Conservation (phyloP, 2,888 invertebrate species). For the Erpobdella octoculata region DNA sequence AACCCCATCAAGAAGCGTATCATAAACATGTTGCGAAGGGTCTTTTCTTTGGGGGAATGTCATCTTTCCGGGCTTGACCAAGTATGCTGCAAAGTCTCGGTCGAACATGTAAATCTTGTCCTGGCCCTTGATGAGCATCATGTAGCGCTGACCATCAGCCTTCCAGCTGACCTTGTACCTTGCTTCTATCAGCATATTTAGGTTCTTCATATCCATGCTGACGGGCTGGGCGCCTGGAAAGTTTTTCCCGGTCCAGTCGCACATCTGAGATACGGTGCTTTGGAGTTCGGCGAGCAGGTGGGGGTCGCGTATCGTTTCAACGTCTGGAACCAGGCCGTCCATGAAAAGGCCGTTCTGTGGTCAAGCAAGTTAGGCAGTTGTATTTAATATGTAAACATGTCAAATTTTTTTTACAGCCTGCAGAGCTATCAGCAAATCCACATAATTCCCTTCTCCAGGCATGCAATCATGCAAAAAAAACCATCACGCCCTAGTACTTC, state of each 20-base stretch:
- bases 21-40: constrained; percentile 62
- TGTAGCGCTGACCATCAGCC: constrained; percentile 86
- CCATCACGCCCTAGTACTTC: background rate
- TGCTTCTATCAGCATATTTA: constrained; percentile 66
- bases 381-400: background rate
- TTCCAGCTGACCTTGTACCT: constrained; percentile 98
- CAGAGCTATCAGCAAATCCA: background rate
- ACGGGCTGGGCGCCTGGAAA: constrained; percentile 97
- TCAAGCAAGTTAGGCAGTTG: background rate
- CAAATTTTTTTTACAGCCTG: background rate
- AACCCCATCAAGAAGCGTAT: constrained; percentile 87
- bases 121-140: constrained; percentile 85
- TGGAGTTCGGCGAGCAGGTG: constrained; percentile 63
- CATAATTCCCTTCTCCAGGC: background rate
- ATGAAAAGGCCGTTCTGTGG: constrained; percentile 61
- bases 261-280: constrained; percentile 66
- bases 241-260: constrained; percentile 69
- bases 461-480: background rate
- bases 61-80: constrained; percentile 66
- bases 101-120: constrained; percentile 86
- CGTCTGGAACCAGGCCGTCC: constrained; percentile 71
- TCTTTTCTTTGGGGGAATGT: constrained; percentile 72
- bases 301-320: constrained; percentile 63
- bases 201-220: constrained; percentile 80
- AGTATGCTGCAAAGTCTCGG: constrained; percentile 81